Base-by-base conservation (phyloP, 2,797 vertebrate species). In the Atherinosoma microstoma region DNA sequence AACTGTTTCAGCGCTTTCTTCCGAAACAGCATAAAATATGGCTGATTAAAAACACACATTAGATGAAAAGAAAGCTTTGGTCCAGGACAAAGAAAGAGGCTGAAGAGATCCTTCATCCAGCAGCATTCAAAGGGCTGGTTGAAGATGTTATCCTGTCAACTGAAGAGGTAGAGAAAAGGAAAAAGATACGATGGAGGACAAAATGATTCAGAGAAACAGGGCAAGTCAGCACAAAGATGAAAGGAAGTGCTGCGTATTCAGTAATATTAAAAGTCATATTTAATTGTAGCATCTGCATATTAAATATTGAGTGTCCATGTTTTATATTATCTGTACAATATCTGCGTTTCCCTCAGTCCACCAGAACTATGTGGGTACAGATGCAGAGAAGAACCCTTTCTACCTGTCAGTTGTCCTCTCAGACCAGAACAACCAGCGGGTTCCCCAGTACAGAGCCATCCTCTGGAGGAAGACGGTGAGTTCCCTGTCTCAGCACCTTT, bases 401-500 rank as follows among this genome's bases (percentile, higher is more conserved):
- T 97, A 98, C 88, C 91, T 99, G 79, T 99, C 98, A 0, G 98
- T 99, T 49, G 98, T 99, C 73, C 95, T 99, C 38, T 99, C 98
- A 0, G 97, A 99, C 90, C 97, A 99, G 92, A 99, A 99, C 92
- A 97, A 97, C 91, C 98, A 98, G 88, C 95, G 97, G 20, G 93
- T 99, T 83, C 98, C 98, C 81, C 98, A 99, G 88, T 99, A 99
- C 89, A 95, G 96, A 81, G 96, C 98, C 38, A 97, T 99, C 85
- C 96, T 99, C 77, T 99, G 98, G 98, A 96, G 97, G 78, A 99
- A 98, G 93, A 94, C 94, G 81, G 98, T 99, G 93, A 97, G 96
- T 87, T 51, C 38, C 8, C n/a, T 29, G 13, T 66, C 56, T 76
- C 56, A 57, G 29, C 3, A n/a, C 45, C 32, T 36, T 9, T 10